Evolutionary conservation across 1,140 invertebrate genomes (phyloP).

Genomic region (Drosophila paulistorum): DNA sequence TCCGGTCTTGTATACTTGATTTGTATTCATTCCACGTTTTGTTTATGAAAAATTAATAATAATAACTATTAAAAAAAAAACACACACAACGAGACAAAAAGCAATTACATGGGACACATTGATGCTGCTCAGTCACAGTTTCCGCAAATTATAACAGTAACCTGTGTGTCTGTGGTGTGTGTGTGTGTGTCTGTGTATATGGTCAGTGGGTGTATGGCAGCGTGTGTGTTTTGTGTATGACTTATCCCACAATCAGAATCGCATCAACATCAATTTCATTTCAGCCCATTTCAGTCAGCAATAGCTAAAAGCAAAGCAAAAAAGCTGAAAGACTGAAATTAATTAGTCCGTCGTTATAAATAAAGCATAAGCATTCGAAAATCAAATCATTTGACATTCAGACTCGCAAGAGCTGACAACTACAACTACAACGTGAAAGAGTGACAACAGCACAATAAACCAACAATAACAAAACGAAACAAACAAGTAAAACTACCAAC

Average conservation of each 20-base stretch:
- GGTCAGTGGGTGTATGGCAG: conserved; percentile 16
- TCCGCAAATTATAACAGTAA: conserved; percentile 75
- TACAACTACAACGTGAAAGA: conserved; percentile 38
- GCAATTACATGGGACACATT: conserved; percentile 55
- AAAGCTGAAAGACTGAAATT: conserved; percentile 62
- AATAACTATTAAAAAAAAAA: conserved; percentile 22
- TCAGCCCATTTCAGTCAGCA: conserved; percentile 20
- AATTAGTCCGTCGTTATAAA: conserved; percentile 73
- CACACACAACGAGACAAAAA: conserved; percentile 7
- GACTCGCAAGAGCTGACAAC: conserved; percentile 41
- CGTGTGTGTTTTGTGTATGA: conserved; percentile 13
- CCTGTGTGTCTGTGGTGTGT: background rate
- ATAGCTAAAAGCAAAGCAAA: conserved; percentile 33
- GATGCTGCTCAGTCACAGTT: conserved; percentile 66
- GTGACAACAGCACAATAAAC: conserved; percentile 39
- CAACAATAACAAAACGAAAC: conserved; percentile 25
- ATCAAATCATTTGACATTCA: conserved; percentile 78
- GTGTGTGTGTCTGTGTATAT: conserved; percentile 23
- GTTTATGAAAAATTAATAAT: conserved; percentile 44
- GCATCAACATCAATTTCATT: conserved; percentile 68
- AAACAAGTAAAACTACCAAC: conserved; percentile 9
- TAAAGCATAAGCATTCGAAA: conserved; percentile 72
- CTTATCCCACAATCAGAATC: conserved; percentile 58
- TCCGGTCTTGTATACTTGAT: conserved; percentile 20
- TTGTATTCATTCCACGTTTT: conserved; percentile 9